Conservation (phyloP, 1,140 invertebrate species). For the Bursaphelenchus mucronatus region DNA sequence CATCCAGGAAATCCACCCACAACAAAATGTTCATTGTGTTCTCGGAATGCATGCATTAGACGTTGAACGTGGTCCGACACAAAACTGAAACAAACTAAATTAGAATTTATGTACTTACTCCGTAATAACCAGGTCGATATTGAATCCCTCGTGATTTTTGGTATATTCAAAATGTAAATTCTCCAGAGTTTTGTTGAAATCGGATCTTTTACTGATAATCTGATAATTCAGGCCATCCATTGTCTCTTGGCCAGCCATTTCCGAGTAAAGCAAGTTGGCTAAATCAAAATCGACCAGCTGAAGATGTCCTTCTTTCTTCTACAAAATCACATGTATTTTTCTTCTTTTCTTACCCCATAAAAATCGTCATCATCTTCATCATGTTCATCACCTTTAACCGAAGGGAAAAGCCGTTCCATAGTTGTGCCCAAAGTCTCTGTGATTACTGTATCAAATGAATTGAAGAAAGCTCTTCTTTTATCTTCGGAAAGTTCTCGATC, state of each 20-base stretch:
- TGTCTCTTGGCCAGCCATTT: conserved; percentile 28
- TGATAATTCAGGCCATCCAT: conserved; percentile 33
- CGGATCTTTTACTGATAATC: conserved; percentile 16
- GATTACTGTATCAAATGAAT: conserved; percentile 26
- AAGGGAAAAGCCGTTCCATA: conserved; percentile 31
- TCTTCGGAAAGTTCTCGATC: conserved; percentile 24
- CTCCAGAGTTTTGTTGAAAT: conserved; percentile 31
- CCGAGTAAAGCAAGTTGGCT: conserved; percentile 32
- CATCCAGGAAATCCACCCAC: conserved; percentile 26
- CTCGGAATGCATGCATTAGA: conserved; percentile 33
- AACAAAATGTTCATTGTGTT: conserved; percentile 34
- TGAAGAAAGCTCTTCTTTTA: conserved; percentile 19
- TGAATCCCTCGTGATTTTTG: conserved; percentile 30
- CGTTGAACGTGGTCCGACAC: conserved; percentile 28
- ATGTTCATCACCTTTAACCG: conserved; percentile 3
- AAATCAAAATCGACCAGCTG: conserved; percentile 24
- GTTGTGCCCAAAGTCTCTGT: conserved; percentile 26
- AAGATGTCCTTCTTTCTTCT: conserved; percentile 21
- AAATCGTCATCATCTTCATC: conserved; percentile 29
- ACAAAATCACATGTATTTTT: conserved; percentile 13
- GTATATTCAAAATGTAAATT: conserved; percentile 42
- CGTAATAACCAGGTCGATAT: conserved; percentile 33
- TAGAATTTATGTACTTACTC: conserved; percentile 2
- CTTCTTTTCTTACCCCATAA: conserved; percentile 12
- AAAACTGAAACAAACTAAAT: conserved; percentile 17